phyloP scores from a whole-genome alignment of 2,888 invertebrate species.

The Enchytraeus crypticus region DNA sequence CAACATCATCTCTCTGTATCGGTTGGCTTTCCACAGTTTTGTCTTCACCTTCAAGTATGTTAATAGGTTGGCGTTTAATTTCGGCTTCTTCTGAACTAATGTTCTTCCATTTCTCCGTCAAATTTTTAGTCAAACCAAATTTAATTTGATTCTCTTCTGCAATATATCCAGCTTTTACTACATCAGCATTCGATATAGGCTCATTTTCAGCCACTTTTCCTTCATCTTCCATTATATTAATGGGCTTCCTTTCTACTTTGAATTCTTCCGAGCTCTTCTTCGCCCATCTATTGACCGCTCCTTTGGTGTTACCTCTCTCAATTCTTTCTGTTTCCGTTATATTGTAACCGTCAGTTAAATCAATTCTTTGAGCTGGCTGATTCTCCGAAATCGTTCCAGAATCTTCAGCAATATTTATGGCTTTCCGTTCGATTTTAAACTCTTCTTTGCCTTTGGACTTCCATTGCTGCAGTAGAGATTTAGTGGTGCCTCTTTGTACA shows the following conservation, averaged over 20 bases:
- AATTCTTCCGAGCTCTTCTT: neutral
- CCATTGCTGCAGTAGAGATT: conserved; percentile 1
- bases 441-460: neutral
- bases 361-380: neutral
- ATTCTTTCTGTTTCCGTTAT: neutral
- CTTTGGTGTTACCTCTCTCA: neutral
- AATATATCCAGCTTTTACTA: neutral
- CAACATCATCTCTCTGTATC: conserved; percentile 4
- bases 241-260: neutral
- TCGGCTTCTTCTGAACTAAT: neutral
- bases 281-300: neutral
- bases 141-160: neutral
- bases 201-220: conserved; percentile 4
- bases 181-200: neutral
- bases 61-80: neutral
- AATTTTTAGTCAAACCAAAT: neutral
- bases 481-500: neutral
- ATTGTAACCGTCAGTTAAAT: neutral
- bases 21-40: conserved; percentile 10
- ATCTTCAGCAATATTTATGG: neutral
- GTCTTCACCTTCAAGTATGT: conserved; percentile 8
- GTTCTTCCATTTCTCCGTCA: conserved; percentile 1
- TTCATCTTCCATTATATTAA: conserved; percentile 1
- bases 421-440: neutral
- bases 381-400: conserved; percentile 1